Conservation (phyloP, 2,113 vertebrate species). For the Desmodus rotundus region DNA sequence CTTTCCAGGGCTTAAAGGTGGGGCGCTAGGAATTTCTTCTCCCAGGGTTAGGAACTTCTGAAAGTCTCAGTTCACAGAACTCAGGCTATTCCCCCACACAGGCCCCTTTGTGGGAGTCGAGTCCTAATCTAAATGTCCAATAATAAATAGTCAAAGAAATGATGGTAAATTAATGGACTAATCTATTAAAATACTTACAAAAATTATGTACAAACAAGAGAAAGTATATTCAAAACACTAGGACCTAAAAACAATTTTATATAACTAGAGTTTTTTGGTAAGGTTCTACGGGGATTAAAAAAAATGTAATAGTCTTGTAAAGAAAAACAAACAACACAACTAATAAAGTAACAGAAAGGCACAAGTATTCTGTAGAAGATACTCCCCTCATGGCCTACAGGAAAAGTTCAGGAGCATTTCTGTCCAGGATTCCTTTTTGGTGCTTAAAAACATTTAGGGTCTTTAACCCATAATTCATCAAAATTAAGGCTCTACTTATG, state of each 20-base stretch:
- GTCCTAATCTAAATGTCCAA: not conserved
- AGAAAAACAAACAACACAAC: not conserved
- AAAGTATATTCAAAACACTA: not conserved
- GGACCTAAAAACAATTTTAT: not conserved
- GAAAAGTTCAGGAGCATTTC: not conserved
- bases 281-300: not conserved
- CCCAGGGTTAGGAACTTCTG: not conserved
- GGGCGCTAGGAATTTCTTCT: not conserved
- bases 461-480: constrained; percentile 24
- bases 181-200: not conserved
- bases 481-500: constrained; percentile 32
- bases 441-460: not conserved
- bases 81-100: not conserved
- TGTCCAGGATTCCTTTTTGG: not conserved
- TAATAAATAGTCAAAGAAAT: not conserved
- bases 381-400: not conserved
- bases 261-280: not conserved
- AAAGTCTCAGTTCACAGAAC: not conserved
- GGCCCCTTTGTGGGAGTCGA: not conserved
- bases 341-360: not conserved
- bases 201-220: not conserved
- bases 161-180: not conserved
- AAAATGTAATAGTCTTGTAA: not conserved
- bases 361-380: not conserved
- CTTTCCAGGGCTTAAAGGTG: not conserved